Conservation (phyloP, 2,888 invertebrate genomes). For the Artemia sinica region DNA sequence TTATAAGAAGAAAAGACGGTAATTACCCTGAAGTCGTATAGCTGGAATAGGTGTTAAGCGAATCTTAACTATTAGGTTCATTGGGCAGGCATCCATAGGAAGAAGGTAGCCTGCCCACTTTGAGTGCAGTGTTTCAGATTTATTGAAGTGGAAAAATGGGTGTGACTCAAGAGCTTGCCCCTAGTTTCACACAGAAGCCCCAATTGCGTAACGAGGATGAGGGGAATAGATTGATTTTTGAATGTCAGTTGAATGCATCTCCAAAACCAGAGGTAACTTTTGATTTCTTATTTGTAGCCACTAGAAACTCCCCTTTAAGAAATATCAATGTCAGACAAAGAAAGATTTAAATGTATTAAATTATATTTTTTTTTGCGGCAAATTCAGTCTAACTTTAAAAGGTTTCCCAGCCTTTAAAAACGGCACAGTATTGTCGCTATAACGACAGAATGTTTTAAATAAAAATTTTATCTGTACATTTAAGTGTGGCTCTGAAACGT, state of each 20-base stretch:
- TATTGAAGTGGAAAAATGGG: constrained; percentile 46
- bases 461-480: too few species aligned
- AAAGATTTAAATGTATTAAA: too few species aligned
- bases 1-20: background rate
- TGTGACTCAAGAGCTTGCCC: constrained; percentile 85
- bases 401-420: too few species aligned
- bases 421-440: too few species aligned
- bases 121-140: constrained; percentile 21
- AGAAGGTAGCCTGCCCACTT: background rate
- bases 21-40: background rate
- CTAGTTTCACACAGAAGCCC: constrained; percentile 95
- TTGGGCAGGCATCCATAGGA: background rate
- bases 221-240: constrained; percentile 82
- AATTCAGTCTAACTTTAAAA: too few species aligned
- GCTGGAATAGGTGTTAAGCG: constrained; percentile 5
- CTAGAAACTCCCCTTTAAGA: constrained; percentile 11
- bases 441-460: too few species aligned
- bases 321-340: background rate
- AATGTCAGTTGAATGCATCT: constrained; percentile 69
- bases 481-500: too few species aligned
- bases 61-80: background rate
- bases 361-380: too few species aligned
- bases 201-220: constrained; percentile 90
- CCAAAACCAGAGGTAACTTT: constrained; percentile 70
- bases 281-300: constrained; percentile 29